phyloP scores from a whole-genome alignment of 1,140 invertebrate genomes.

The Nymphalis io region DNA sequence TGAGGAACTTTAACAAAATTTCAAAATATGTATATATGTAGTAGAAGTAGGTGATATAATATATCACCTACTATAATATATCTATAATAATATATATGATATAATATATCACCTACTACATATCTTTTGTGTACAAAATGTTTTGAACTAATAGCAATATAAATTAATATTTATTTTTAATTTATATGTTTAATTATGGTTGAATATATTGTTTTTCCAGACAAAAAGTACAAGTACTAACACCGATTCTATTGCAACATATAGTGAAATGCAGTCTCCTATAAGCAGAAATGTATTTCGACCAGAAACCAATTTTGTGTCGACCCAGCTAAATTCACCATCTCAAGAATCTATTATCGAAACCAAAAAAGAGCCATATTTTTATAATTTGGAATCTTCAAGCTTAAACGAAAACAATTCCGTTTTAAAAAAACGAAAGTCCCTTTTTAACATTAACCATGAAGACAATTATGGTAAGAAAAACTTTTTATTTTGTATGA shows the following conservation, averaged over 20 bases:
- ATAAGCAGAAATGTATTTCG: slow-evolving; percentile 40
- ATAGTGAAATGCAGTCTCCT: slow-evolving; percentile 34
- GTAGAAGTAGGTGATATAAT: too few species aligned
- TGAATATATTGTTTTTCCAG: slow-evolving; percentile 52
- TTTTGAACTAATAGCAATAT: too few species aligned
- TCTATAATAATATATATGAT: too few species aligned
- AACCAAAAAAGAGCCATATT: slow-evolving; percentile 38
- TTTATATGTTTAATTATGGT: background rate
- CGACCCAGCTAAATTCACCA: slow-evolving; percentile 34
- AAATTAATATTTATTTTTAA: background rate
- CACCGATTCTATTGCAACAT: slow-evolving; percentile 46
- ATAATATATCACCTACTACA: too few species aligned
- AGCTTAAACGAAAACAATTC: slow-evolving; percentile 36
- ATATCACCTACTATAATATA: too few species aligned
- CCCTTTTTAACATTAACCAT: slow-evolving; percentile 43
- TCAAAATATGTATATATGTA: too few species aligned
- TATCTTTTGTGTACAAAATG: too few species aligned
- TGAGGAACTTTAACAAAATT: too few species aligned
- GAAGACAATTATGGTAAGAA: slow-evolving; percentile 23
- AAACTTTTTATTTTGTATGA: slow-evolving; percentile 3
- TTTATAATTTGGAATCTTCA: slow-evolving; percentile 42
- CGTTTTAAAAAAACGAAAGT: slow-evolving; percentile 49
- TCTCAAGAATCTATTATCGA: slow-evolving; percentile 39
- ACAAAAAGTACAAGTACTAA: slow-evolving; percentile 47
- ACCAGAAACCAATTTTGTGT: slow-evolving; percentile 44